Conservation (phyloP, 1,140 invertebrate genomes). For the Drosophila busckii region DNA sequence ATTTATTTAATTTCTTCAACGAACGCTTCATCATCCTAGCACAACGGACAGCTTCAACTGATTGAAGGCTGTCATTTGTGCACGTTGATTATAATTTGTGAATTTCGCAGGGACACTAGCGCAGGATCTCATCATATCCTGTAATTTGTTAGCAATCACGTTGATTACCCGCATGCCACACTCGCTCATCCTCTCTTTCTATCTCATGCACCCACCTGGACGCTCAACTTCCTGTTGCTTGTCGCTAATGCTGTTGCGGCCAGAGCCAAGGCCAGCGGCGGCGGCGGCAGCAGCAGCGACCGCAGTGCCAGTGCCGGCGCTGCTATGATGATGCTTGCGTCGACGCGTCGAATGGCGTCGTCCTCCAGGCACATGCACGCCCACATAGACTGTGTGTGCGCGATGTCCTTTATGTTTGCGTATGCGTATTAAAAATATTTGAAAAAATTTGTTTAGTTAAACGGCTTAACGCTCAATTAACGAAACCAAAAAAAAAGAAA, state of each 20-base stretch:
- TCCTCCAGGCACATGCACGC: constrained; percentile 89
- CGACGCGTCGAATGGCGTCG: constrained; percentile 87
- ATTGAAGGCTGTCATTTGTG: constrained; percentile 13
- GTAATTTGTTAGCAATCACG: constrained; percentile 34
- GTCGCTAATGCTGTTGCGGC: constrained; percentile 57
- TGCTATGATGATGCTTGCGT: constrained; percentile 86
- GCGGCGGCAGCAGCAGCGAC: constrained; percentile 19
- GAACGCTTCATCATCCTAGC: too few relatives aligned
- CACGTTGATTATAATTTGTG: constrained; percentile 16
- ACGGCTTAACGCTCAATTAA: constrained; percentile 27
- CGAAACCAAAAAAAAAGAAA: not conserved
- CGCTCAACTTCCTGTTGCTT: constrained; percentile 68
- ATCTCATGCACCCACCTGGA: constrained; percentile 56
- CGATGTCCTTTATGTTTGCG: constrained; percentile 85
- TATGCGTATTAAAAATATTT: constrained; percentile 12
- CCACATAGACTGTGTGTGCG: constrained; percentile 92
- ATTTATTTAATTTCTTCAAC: too few relatives aligned
- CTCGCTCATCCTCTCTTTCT: not conserved
- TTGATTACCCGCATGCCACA: constrained; percentile 38
- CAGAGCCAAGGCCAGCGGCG: constrained; percentile 28
- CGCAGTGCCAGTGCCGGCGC: constrained; percentile 27
- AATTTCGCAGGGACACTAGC: not conserved
- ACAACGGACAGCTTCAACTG: too few relatives aligned
- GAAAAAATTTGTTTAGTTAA: too few relatives aligned
- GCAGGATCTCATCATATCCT: constrained; percentile 8